Conservation (phyloP, 53 echinoderm and acorn worm genomes). For the Zoroaster sp. region DNA sequence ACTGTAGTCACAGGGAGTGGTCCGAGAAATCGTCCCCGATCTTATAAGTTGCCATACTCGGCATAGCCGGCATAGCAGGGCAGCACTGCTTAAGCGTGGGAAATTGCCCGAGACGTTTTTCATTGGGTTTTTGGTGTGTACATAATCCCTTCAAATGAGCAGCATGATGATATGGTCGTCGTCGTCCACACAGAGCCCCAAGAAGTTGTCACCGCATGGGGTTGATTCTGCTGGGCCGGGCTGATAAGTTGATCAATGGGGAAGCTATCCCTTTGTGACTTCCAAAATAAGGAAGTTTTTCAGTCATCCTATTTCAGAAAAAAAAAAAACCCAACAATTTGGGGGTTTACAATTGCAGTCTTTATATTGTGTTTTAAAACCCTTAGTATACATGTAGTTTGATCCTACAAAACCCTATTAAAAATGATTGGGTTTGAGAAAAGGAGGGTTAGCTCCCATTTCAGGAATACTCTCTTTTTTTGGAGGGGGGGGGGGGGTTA, state of each 20-base stretch:
- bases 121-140: neutral
- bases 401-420: too few relatives aligned
- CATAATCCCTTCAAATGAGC: neutral
- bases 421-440: too few relatives aligned
- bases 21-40: neutral
- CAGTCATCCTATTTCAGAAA: too few relatives aligned
- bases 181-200: neutral
- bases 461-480: too few relatives aligned
- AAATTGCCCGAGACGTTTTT: constrained; percentile 52
- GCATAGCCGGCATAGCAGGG: constrained; percentile 76
- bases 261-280: neutral
- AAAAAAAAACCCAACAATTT: too few relatives aligned
- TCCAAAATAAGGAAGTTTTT: neutral
- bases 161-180: neutral
- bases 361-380: too few relatives aligned
- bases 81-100: constrained; percentile 72
- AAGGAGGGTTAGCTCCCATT: too few relatives aligned
- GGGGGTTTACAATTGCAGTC: too few relatives aligned
- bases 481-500: too few relatives aligned
- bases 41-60: constrained; percentile 48
- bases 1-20: neutral
- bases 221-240: neutral
- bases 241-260: neutral
- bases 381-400: too few relatives aligned
- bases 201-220: neutral